Base-by-base conservation (phyloP, 1,140 invertebrate genomes). In the Tetragnatha versicolor region DNA sequence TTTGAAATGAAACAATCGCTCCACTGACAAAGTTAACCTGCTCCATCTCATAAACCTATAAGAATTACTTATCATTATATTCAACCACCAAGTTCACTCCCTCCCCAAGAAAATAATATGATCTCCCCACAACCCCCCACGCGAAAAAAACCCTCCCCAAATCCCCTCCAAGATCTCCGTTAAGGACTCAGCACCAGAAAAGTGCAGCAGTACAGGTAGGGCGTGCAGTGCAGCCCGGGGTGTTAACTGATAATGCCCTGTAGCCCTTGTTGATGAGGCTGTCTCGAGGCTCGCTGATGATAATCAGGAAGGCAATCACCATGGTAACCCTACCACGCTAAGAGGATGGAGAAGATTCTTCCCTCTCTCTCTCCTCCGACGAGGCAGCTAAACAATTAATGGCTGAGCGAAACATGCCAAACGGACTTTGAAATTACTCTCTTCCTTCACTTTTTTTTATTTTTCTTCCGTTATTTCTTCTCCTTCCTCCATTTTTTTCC, bases 361-460 rank as follows among this genome's bases (percentile, higher is more conserved):
- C 47, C 35, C 55, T 25, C 31, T 37, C 37, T 35, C 37, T 14
- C 55, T 37, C 33, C 39, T n/a, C n/a, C n/a, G 49, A 61, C 39
- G 55, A 73, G 70, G 25, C 60, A 58, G 31, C 55, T 27, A 61
- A 73, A 73, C 70, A 73, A 73, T 73, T 73, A 73, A 73, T 73
- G 70, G 70, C 70, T 61, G 37, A n/a, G 70, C 39, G 61, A 58
- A 60, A 69, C 49, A 69, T 53, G 66, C 66, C 66, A 69, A 69
- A 73, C 70, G 70, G 70, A 73, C 70, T 73, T 73, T 73, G 70
- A 73, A 73, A 73, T 73, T 73, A 73, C 70, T 47, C 70, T 35
- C 70, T 47, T 72, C 68, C 33, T 47, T 60, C 70, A 17, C 55
- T 61, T 42, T 47, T 33, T 20, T n/a, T 42, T 27, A 10, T 14